Base-by-base conservation (phyloP, 2,797 vertebrate genomes). In the Hirundo rustica region DNA sequence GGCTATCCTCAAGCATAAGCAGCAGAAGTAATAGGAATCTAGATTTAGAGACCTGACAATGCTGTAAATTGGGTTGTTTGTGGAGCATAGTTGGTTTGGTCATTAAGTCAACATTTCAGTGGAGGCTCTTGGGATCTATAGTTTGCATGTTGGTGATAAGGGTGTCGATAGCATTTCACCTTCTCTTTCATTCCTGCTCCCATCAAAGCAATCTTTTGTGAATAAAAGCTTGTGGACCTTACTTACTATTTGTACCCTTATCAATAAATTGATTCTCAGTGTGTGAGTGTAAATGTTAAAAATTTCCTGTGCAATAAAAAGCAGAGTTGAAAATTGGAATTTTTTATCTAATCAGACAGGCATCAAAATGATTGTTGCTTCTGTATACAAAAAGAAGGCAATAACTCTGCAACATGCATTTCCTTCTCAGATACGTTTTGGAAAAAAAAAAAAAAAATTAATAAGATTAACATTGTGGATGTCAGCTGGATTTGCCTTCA, bases 391-490 rank as follows among this genome's bases (percentile, higher is more conserved):
- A 90, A 51, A 38, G 27, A 77, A 81, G 15, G 15, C 15, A 79
- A 50, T 76, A 81, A 61, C 42, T 74, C 55, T 62, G 13, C 27
- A 34, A 55, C n/a, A 53, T 81, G 44, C n/a, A 29, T 91, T 78
- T 91, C 53, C 21, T 89, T 48, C 27, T 95, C 10, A 1, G 72
- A 90, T 40, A 77, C 8, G 1, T 62, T 91, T 87, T 62, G 26
- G 18, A 53, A 93, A 95, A 92, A 48, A 58, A 45, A 57, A 93
- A 95, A 92, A 48, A 58, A 89, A 92, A 67, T 17, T 88, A 89
- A 74, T 79, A 71, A 81, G 72, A 82, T 96, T 96, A 96, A 58
- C 42, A 51, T 81, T 7, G 1, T 93, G 54, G 72, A 54, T 89
- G 83, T 88, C 85, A 93, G 66, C 62, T 85, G 40, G 29, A 71